Conservation (phyloP, 2,888 invertebrate genomes). For the Hypsopygia costalis region DNA sequence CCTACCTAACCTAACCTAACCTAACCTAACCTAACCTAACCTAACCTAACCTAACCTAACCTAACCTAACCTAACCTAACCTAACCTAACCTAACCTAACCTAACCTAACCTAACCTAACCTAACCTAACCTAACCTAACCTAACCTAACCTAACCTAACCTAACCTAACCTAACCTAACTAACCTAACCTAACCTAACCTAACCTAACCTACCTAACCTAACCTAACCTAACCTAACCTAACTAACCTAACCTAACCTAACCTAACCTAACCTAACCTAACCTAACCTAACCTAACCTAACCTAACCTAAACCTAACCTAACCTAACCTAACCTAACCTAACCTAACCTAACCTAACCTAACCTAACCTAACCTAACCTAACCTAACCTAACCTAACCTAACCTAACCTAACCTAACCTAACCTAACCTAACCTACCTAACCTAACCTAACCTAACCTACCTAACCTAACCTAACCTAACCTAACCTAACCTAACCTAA, state of each 20-base stretch:
- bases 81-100: constrained; percentile 19
- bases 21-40: constrained; percentile 14
- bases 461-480: constrained; percentile 11
- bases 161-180: constrained; percentile 13
- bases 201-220: constrained; percentile 14
- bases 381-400: constrained; percentile 17
- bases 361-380: constrained; percentile 17
- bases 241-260: constrained; percentile 12
- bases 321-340: constrained; percentile 18
- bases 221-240: constrained; percentile 18
- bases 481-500: constrained; percentile 11
- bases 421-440: too few relatives aligned
- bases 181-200: constrained; percentile 15
- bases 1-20: constrained; percentile 14
- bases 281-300: constrained; percentile 17
- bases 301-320: too few relatives aligned
- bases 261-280: constrained; percentile 18
- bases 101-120: constrained; percentile 19
- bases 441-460: too few relatives aligned
- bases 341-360: constrained; percentile 16
- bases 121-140: constrained; percentile 15
- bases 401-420: constrained; percentile 14
- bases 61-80: constrained; percentile 18
- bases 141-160: constrained; percentile 16
- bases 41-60: constrained; percentile 13